A percentile compares a stretch with the other conserved stretches of the same genome.
phyloP scores from a whole-genome alignment of 2,113 vertebrate genomes.

The Pelmatolapia mariae region DNA sequence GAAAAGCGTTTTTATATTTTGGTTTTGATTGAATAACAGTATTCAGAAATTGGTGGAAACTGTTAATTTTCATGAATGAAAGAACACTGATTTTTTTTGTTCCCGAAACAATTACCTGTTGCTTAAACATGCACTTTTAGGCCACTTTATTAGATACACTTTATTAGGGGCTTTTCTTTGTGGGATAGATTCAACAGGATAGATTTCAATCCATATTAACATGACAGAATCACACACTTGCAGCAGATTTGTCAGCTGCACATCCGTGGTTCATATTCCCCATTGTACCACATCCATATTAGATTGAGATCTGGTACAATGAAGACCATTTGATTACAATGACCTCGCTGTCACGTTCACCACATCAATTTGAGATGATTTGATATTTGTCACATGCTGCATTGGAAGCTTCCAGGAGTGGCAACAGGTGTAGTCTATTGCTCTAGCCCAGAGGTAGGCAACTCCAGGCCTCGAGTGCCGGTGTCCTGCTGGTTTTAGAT shows the following conservation, averaged over 20 bases:
- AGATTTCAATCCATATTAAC: not conserved
- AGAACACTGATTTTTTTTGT: not conserved
- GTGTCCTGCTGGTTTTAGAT: not conserved
- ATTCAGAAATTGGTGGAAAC: not conserved
- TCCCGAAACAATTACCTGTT: not conserved
- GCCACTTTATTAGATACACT: not conserved
- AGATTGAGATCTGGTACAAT: not conserved
- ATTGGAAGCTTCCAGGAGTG: not conserved
- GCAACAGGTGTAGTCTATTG: not conserved
- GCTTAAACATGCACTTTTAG: not conserved
- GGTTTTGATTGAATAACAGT: not conserved
- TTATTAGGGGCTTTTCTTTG: not conserved
- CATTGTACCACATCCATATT: not conserved
- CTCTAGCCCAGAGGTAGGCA: not conserved
- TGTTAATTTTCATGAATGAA: not conserved
- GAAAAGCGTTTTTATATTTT: not conserved
- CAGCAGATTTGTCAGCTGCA: not conserved
- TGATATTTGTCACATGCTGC: not conserved
- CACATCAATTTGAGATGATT: not conserved
- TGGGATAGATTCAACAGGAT: not conserved
- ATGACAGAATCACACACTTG: not conserved
- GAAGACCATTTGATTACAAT: not conserved
- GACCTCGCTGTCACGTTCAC: not conserved
- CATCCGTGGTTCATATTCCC: not conserved
- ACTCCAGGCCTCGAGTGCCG: not conserved